Conservation (phyloP, 2,797 vertebrate genomes). For the Aphelocoma californica region DNA sequence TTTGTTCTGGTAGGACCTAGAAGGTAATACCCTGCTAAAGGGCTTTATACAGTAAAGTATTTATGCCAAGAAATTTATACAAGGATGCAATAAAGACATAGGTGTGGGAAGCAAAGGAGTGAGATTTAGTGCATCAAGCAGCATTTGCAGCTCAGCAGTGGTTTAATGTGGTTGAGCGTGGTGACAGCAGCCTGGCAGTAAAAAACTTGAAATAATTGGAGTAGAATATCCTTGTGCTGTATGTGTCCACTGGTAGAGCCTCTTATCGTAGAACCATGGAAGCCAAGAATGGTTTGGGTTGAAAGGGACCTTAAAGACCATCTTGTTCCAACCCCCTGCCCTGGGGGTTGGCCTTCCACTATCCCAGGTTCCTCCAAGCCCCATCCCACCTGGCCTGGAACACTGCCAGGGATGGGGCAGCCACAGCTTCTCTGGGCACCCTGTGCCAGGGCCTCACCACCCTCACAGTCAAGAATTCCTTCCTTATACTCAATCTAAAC, state of each 20-base stretch:
- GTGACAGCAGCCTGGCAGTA: background rate
- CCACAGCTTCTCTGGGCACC: accelerated
- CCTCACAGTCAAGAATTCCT: background rate
- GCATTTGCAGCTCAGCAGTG: background rate
- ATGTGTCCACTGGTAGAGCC: background rate
- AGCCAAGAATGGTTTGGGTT: background rate
- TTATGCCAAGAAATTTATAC: background rate
- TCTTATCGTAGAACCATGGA: background rate
- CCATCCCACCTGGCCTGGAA: accelerated
- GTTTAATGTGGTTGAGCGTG: background rate
- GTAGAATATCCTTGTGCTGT: background rate
- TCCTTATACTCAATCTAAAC: background rate
- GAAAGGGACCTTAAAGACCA: background rate
- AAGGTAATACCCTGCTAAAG: background rate
- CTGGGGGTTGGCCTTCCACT: background rate
- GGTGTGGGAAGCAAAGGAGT: background rate
- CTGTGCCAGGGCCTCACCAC: accelerated
- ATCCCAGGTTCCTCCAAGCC: accelerated
- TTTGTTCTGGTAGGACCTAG: background rate
- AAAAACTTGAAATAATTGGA: background rate
- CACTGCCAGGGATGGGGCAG: background rate
- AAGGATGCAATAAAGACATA: background rate
- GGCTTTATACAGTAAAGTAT: background rate
- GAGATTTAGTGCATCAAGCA: background rate
- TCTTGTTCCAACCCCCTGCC: background rate